Percentiles rank a stretch among this genome's conserved stretches.
These are phyloP conservation scores for Drosophila ustulata DNA, from an alignment of 2,888 invertebrate genomes.

Conservation along the genomic window DNA sequence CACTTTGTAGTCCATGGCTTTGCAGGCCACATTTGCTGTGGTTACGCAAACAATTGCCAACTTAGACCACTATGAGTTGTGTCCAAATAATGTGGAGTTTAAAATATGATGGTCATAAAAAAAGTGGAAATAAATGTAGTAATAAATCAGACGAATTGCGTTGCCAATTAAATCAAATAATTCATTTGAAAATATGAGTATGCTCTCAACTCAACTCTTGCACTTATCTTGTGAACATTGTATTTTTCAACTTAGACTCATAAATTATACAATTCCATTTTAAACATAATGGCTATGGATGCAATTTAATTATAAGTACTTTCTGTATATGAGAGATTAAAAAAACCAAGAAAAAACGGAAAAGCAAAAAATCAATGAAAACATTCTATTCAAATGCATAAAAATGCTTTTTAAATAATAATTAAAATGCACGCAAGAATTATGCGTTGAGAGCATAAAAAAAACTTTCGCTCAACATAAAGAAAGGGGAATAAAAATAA, in stretches of 20 bases:
- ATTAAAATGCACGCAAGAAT: slow-evolving; percentile 68
- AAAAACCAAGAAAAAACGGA: neutral
- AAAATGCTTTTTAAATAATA: slow-evolving; percentile 62
- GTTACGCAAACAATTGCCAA: slow-evolving; percentile 25
- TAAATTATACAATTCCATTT: neutral
- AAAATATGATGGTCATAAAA: neutral
- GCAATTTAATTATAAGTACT: neutral
- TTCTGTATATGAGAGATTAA: neutral
- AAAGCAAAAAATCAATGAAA: slow-evolving; percentile 15
- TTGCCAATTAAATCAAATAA: neutral
- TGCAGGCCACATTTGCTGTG: slow-evolving; percentile 28
- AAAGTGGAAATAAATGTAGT: neutral
- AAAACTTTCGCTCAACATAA: slow-evolving; percentile 43
- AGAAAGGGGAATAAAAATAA: slow-evolving; percentile 66
- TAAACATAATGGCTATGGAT: neutral
- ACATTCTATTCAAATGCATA: slow-evolving; percentile 32
- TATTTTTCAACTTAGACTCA: neutral
- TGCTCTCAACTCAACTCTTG: neutral
- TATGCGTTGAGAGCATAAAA: slow-evolving; percentile 45
- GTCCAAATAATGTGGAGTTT: neutral
- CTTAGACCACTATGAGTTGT: slow-evolving; percentile 11
- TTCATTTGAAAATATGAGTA: neutral
- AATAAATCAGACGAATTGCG: slow-evolving; percentile 9
- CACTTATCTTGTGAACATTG: neutral
- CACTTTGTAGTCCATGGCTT: slow-evolving; percentile 12